These are phyloP conservation scores for Eucriotettix oculatus DNA, from an alignment of 2,888 invertebrate species.

Conservation along the genomic window DNA sequence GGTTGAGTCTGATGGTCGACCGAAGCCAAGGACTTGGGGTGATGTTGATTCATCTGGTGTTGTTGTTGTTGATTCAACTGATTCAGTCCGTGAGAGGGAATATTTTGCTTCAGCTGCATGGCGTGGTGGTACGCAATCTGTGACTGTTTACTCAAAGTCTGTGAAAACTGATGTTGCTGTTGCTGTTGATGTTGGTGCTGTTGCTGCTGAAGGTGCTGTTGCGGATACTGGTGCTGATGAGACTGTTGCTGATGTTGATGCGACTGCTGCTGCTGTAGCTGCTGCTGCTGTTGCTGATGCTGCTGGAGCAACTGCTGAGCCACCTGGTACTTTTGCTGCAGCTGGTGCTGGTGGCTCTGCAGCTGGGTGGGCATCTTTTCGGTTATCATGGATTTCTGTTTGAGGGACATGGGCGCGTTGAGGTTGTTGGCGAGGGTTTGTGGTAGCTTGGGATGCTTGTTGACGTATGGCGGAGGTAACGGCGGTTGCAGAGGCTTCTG, in stretches of 20 bases:
- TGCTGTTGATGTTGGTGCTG: not conserved
- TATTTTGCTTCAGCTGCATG: no score
- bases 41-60: not conserved
- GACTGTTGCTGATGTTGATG: not conserved
- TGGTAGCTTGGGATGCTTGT: not conserved
- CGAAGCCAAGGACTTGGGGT: not conserved
- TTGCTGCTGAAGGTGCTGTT: not conserved
- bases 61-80: not conserved
- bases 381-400: not conserved
- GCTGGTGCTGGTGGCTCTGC: no score
- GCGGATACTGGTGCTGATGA: not conserved
- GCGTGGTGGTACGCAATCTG: no score
- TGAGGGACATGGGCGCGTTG: not conserved
- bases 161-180: not conserved
- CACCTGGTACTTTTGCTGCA: not conserved
- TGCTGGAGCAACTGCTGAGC: not conserved
- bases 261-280: constrained; percentile 1
- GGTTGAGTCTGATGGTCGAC: not conserved
- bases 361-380: not conserved
- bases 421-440: not conserved
- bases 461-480: constrained; percentile 3
- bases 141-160: not conserved
- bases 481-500: constrained; percentile 5
- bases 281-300: not conserved
- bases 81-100: not conserved